A percentile compares a stretch with the other conserved stretches of the same genome.
phyloP scores from a whole-genome alignment of 2,113 vertebrate species.

The Elaphurus davidianus region DNA sequence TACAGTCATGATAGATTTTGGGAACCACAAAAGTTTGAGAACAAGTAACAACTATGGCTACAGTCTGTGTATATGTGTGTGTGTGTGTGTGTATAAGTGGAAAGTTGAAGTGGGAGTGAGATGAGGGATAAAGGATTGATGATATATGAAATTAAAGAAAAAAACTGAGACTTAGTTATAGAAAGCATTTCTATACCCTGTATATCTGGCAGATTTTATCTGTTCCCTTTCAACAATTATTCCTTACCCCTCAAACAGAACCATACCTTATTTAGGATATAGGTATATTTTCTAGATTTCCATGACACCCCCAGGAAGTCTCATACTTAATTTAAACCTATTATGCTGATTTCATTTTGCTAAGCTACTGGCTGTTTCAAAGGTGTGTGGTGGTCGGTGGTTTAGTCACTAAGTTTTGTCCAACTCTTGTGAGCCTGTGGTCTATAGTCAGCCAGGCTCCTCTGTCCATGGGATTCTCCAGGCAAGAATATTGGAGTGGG shows the following conservation, averaged over 20 bases:
- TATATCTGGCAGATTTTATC: background rate
- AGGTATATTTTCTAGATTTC: background rate
- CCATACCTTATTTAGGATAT: background rate
- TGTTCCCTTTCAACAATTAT: background rate
- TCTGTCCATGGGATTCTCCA: background rate
- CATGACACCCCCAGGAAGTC: background rate
- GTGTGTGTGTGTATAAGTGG: background rate
- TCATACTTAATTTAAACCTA: background rate
- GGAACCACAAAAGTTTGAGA: background rate
- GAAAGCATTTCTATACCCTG: background rate
- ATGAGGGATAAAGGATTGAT: background rate
- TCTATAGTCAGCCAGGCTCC: background rate
- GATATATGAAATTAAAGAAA: background rate
- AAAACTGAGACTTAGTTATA: background rate
- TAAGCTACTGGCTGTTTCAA: background rate
- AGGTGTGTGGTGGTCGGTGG: background rate
- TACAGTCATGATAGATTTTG: background rate
- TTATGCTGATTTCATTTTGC: background rate
- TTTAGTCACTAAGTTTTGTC: background rate
- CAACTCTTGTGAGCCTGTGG: background rate
- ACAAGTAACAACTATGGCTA: background rate
- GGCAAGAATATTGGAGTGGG: background rate
- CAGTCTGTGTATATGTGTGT: background rate
- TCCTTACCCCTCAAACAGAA: background rate
- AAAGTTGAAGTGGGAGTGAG: background rate